Conservation (phyloP, 2,797 vertebrate species). For the Xyrichtys novacula region DNA sequence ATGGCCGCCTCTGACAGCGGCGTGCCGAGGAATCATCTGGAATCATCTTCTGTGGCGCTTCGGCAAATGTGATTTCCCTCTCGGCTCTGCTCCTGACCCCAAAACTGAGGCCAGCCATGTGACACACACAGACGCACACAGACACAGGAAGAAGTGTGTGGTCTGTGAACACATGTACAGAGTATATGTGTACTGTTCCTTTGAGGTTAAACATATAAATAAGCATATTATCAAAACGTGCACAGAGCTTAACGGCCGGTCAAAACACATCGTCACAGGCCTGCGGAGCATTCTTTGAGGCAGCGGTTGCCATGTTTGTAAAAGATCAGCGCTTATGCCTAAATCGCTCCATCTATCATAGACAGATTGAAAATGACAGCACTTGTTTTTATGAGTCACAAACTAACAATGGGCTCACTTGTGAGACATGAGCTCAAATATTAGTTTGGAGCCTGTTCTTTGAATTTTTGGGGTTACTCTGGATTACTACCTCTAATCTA, state of each 20-base stretch:
- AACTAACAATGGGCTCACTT: constrained; percentile 76
- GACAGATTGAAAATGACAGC: constrained; percentile 72
- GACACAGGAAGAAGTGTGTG: constrained; percentile 38
- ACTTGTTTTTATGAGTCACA: constrained; percentile 74
- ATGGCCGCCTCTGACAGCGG: constrained; percentile 72
- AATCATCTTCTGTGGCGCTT: constrained; percentile 73
- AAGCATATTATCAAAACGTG: constrained; percentile 42
- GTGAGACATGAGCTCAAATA: constrained; percentile 82
- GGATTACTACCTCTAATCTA: constrained; percentile 81
- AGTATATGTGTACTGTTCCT: constrained; percentile 35
- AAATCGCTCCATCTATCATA: constrained; percentile 74
- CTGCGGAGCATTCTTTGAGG: constrained; percentile 51
- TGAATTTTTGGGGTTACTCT: constrained; percentile 79
- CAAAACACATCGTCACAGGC: constrained; percentile 42
- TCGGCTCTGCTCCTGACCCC: constrained; percentile 33
- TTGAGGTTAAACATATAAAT: constrained; percentile 45
- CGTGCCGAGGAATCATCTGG: constrained; percentile 76
- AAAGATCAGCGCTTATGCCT: constrained; percentile 66
- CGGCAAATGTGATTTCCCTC: constrained; percentile 58
- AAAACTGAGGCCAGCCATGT: constrained; percentile 51
- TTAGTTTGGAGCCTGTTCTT: constrained; percentile 82
- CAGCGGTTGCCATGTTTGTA: constrained; percentile 61
- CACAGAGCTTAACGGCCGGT: neutral
- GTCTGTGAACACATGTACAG: constrained; percentile 17
- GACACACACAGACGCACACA: constrained; percentile 27